Percentiles rank a stretch among this genome's conserved stretches.
Conservation (phyloP, 2,888 invertebrate species). For the Dione juno region DNA sequence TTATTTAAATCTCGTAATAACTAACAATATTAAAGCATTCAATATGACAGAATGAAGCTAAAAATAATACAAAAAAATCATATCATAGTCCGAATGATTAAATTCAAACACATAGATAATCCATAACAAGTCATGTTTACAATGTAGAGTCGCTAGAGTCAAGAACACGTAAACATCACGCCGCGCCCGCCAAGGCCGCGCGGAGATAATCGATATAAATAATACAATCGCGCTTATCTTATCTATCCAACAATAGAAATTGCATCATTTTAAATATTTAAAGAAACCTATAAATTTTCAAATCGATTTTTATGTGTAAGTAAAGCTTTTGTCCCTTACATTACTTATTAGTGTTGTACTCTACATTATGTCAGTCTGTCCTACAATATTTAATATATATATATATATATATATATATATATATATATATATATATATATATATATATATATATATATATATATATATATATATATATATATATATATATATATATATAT, state of each 20-base stretch:
- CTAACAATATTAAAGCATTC: background rate
- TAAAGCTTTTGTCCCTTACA: too few species aligned
- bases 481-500: too few species aligned
- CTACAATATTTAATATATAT: too few species aligned
- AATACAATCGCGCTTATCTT: slow-evolving; percentile 21
- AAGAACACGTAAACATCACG: slow-evolving; percentile 23
- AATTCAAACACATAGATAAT: slow-evolving; percentile 6
- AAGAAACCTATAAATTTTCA: background rate
- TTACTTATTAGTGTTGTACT: too few species aligned
- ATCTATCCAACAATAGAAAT: slow-evolving; percentile 25
- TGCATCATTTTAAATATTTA: slow-evolving; percentile 19
- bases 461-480: too few species aligned
- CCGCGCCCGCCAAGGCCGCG: slow-evolving; percentile 29
- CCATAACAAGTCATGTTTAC: slow-evolving; percentile 22
- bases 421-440: too few species aligned
- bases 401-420: too few species aligned
- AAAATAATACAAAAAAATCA: background rate
- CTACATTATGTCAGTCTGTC: too few species aligned
- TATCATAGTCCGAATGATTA: slow-evolving; percentile 5
- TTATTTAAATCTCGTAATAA: background rate
- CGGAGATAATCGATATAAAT: slow-evolving; percentile 22
- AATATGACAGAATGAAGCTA: background rate
- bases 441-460: too few species aligned
- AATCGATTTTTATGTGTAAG: too few species aligned
- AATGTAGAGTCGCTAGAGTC: background rate